Evolutionary conservation across 2,797 vertebrate species (phyloP).

Genomic region (Petrocephalus sullivani): DNA sequence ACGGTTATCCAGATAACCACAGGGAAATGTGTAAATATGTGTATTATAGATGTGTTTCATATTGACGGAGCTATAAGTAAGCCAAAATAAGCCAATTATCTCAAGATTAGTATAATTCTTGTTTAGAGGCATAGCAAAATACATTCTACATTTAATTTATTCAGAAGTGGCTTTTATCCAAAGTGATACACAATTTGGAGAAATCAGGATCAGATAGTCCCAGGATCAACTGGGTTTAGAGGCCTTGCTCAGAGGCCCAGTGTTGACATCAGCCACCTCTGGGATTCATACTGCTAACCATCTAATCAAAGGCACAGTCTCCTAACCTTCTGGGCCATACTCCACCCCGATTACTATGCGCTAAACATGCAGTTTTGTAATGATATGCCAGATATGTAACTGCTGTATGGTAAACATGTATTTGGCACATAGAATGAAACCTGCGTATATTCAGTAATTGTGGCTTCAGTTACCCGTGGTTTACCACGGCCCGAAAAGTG

Average conservation of each 20-base stretch:
- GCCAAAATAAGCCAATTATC: neutral
- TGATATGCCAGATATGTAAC: too few species aligned
- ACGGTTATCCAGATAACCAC: neutral
- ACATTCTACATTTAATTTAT: neutral
- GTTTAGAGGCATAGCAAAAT: neutral
- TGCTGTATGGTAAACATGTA: neutral
- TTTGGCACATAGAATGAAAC: neutral
- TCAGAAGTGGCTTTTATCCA: too few species aligned
- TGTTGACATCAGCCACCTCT: neutral
- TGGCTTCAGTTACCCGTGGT: neutral
- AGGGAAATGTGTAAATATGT: neutral
- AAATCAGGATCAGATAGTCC: neutral
- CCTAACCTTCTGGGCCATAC: neutral
- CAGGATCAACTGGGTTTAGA: neutral
- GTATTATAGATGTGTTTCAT: neutral
- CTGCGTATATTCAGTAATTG: neutral
- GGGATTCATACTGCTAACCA: neutral
- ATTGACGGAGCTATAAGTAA: neutral
- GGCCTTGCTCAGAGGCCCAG: neutral
- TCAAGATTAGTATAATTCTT: neutral
- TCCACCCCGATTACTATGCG: neutral
- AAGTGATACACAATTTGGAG: neutral
- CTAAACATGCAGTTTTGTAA: too few species aligned
- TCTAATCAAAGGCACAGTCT: neutral
- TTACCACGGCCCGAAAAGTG: neutral